Evolutionary conservation across 2,113 vertebrate genomes (phyloP).

Genomic region (Erpornis zantholeuca): DNA sequence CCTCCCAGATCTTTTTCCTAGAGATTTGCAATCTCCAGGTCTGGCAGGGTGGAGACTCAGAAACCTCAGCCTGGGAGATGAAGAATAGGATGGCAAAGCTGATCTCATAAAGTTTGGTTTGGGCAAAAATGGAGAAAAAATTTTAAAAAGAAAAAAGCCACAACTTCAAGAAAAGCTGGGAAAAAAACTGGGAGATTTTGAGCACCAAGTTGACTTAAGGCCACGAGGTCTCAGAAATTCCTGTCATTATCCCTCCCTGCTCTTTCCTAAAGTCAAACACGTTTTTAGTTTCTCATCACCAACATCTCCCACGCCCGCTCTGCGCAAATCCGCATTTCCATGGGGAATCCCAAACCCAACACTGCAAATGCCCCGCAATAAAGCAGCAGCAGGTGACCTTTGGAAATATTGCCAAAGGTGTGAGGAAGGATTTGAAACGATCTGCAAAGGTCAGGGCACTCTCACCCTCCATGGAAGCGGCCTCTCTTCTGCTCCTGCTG

Average conservation of each 20-base stretch:
- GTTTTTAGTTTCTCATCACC: neutral
- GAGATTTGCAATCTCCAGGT: neutral
- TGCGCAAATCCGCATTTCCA: accelerated
- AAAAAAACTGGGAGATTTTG: neutral
- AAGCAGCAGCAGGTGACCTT: neutral
- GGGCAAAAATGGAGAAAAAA: neutral
- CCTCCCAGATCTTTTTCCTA: neutral
- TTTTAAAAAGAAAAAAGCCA: neutral
- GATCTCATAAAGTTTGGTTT: neutral
- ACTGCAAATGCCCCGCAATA: neutral
- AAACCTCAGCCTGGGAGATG: neutral
- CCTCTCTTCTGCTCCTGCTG: conserved; percentile 96
- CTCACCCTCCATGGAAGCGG: conserved; percentile 92
- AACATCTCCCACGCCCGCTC: accelerated
- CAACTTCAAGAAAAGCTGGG: neutral
- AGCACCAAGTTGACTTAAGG: neutral
- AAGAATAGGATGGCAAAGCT: neutral
- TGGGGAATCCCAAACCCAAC: neutral
- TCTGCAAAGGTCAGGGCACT: neutral
- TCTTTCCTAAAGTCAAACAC: neutral
- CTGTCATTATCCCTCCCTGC: neutral
- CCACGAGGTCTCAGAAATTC: accelerated
- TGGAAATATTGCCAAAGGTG: accelerated
- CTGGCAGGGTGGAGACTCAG: neutral
- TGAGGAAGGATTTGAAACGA: neutral